Percentiles rank a stretch among this genome's conserved stretches.
Conservation (phyloP, 2,113 vertebrate genomes). For the Pleuronectes platessa region DNA sequence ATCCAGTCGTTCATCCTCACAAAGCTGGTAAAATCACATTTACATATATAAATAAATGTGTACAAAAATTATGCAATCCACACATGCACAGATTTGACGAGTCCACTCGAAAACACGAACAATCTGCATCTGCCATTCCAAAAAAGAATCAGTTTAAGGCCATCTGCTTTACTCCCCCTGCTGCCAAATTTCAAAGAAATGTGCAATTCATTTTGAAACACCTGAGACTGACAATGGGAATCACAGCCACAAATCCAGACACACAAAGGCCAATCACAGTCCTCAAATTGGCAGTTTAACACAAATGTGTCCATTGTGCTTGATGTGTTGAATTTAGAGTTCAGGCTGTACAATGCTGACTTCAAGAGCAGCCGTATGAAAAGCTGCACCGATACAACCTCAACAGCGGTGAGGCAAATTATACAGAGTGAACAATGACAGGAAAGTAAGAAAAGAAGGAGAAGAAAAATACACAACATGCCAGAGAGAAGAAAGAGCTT, state of each 20-base stretch:
- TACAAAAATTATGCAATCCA: background rate
- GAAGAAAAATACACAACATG: background rate
- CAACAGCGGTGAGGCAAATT: constrained; percentile 16
- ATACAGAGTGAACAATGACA: background rate
- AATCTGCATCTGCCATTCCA: constrained; percentile 14
- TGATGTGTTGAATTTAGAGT: constrained; percentile 5
- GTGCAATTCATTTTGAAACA: constrained; percentile 28
- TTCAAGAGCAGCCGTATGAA: background rate
- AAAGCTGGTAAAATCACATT: background rate
- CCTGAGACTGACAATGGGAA: constrained; percentile 21
- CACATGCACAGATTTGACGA: constrained; percentile 29
- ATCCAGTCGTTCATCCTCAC: background rate
- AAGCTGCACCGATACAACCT: background rate
- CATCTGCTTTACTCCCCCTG: constrained; percentile 42
- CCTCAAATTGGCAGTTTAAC: constrained; percentile 16
- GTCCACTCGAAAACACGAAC: constrained; percentile 16
- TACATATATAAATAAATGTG: background rate
- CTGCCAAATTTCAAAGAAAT: constrained; percentile 37
- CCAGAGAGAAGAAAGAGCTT: background rate
- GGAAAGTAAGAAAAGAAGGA: background rate
- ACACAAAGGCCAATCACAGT: constrained; percentile 25
- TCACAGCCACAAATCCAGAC: constrained; percentile 5
- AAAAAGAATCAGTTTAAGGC: constrained; percentile 1
- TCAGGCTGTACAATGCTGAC: background rate
- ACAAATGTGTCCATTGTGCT: constrained; percentile 9